Evolutionary conservation across 2,888 invertebrate genomes (phyloP).

Genomic region (Leptarthrus brevirostris): DNA sequence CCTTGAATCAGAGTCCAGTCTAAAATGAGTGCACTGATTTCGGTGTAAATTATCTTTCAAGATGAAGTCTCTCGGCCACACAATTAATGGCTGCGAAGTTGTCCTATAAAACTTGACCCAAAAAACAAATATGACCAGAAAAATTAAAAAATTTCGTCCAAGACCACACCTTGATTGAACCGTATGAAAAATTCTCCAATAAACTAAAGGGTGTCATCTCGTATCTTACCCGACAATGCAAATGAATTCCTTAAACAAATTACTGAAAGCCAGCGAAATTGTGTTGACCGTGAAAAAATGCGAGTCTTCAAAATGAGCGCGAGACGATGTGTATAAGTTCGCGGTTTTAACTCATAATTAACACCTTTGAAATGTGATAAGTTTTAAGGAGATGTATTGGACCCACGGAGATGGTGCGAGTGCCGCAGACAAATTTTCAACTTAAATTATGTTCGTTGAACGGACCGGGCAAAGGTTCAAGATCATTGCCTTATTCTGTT

Average conservation of each 20-base stretch:
- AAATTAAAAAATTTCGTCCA: not conserved
- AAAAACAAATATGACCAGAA: not conserved
- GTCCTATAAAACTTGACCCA: slow-evolving; percentile 31
- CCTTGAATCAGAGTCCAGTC: not conserved
- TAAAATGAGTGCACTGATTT: not conserved
- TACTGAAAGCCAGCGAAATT: slow-evolving; percentile 7
- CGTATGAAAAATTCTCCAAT: not conserved
- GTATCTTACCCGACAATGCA: not conserved
- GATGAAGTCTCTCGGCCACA: not conserved
- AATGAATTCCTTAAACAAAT: slow-evolving; percentile 32
- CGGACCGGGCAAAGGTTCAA: not conserved
- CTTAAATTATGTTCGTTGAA: not conserved
- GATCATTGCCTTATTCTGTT: not conserved
- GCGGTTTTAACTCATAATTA: slow-evolving; percentile 1
- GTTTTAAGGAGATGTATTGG: too few species aligned
- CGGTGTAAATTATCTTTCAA: not conserved
- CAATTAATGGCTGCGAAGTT: not conserved
- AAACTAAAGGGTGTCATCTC: not conserved
- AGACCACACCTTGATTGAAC: slow-evolving; percentile 7
- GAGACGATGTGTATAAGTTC: not conserved
- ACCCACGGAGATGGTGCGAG: too few species aligned
- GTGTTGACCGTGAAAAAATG: not conserved
- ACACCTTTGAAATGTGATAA: too few species aligned
- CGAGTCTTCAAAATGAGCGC: too few species aligned
- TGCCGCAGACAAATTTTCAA: slow-evolving; percentile 10